Conservation (phyloP, 2,888 invertebrate genomes). For the Mythimna lalbum region DNA sequence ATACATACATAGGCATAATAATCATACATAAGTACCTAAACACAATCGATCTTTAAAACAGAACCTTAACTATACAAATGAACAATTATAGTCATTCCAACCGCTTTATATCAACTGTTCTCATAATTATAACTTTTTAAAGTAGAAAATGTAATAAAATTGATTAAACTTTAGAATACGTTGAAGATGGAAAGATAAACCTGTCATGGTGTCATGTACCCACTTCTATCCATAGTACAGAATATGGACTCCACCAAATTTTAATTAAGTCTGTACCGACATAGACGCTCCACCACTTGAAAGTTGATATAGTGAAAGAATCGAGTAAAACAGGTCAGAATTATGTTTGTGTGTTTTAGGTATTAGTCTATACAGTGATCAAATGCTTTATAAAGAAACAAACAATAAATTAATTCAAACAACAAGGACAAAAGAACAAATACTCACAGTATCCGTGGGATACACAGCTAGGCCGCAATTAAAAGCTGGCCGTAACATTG, state of each 20-base stretch:
- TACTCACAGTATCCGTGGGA: slow-evolving; percentile 33
- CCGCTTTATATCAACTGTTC: slow-evolving; percentile 43
- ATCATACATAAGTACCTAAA: slow-evolving; percentile 54
- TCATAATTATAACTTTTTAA: slow-evolving; percentile 47
- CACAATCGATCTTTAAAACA: slow-evolving; percentile 51
- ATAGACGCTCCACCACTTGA: neutral
- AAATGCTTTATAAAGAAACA: slow-evolving; percentile 43
- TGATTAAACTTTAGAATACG: slow-evolving; percentile 42
- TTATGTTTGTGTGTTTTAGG: slow-evolving; percentile 22
- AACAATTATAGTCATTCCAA: slow-evolving; percentile 33
- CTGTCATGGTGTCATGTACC: slow-evolving; percentile 38
- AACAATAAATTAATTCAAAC: slow-evolving; percentile 54
- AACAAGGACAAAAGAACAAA: slow-evolving; percentile 43
- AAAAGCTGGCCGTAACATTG: slow-evolving; percentile 34
- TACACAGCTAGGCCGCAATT: slow-evolving; percentile 21
- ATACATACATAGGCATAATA: slow-evolving; percentile 60
- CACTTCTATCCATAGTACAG: slow-evolving; percentile 12
- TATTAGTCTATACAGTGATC: slow-evolving; percentile 41
- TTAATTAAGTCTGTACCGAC: neutral
- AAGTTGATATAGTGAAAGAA: slow-evolving; percentile 1
- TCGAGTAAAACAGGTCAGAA: neutral
- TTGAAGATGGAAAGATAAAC: slow-evolving; percentile 53
- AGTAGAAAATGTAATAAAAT: slow-evolving; percentile 44
- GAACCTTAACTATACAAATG: slow-evolving; percentile 53
- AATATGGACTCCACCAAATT: slow-evolving; percentile 11